Evolutionary conservation across 2,797 vertebrate genomes (phyloP).

Genomic region (Myotis planiceps): DNA sequence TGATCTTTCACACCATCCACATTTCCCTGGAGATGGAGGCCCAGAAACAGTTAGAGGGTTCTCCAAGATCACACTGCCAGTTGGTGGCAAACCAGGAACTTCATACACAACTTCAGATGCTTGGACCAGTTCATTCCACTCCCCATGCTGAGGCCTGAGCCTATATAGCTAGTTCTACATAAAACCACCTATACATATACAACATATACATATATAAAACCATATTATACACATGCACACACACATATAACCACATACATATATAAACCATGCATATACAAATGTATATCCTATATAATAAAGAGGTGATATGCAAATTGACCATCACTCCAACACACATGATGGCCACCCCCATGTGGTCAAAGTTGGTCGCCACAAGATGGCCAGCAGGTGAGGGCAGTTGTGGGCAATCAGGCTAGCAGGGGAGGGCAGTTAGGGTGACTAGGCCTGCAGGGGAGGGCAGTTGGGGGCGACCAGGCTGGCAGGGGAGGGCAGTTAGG

Average conservation of each 20-base stretch:
- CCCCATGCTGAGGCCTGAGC: neutral
- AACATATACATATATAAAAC: neutral
- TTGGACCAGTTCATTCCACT: neutral
- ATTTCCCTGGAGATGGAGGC: neutral
- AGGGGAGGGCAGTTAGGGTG: too few relatives aligned
- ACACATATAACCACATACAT: neutral
- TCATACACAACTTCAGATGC: neutral
- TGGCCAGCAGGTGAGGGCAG: too few relatives aligned
- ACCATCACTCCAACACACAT: too few relatives aligned
- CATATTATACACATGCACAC: neutral
- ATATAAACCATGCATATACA: neutral
- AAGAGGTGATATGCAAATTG: too few relatives aligned
- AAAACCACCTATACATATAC: neutral
- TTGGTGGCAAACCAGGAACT: neutral
- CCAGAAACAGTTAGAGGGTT: neutral
- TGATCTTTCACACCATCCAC: neutral
- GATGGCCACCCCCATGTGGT: too few relatives aligned
- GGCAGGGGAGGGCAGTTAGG: too few relatives aligned
- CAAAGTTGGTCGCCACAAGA: too few relatives aligned
- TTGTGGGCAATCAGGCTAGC: too few relatives aligned
- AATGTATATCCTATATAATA: too few relatives aligned
- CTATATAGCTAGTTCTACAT: neutral
- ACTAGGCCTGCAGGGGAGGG: too few relatives aligned
- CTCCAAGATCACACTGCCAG: neutral
- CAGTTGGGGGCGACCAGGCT: too few relatives aligned